Base-by-base conservation (phyloP, 2,888 invertebrate species). In the Syrista parreyssii region DNA sequence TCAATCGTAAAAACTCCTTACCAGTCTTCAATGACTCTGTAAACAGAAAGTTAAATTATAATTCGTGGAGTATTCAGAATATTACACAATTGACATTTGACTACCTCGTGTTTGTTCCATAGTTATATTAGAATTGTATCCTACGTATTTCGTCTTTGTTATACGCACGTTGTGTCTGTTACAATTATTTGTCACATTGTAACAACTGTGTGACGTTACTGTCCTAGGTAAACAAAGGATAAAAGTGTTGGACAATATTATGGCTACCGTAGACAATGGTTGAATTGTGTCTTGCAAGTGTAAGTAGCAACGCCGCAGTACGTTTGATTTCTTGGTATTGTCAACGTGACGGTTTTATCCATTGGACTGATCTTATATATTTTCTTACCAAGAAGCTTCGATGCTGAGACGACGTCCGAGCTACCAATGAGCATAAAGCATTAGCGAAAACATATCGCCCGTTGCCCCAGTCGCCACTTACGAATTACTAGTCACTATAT, bases 331-430 rank as follows among this genome's bases (percentile, higher is more conserved):
- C 68, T 71, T 77, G 32, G 15, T 32, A 69, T 68, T 31, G 31
- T 73, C 40, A 34, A 32, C 55, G 12, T 76, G 68, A 32, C 35
- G 33, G 30, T 12, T 74, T 71, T 34, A 68, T 9, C 15, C 15
- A 30, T 71, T 73, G 55, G 75, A 36, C 69, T 68, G 15, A 68
- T 36, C 74, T 72, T 30, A 73, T 34, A 34, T 40, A 30, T 81
- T 76, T 71, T 76, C 35, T 68, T n/a, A 68, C 31, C 33, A 32
- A 76, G 75, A 77, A 76, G 80, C 79, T 79, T 78, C 79, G 79
- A 32, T 68, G 73, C 77, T 81, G 78, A 77, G 78, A 55, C 80
- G 80, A 77, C 73, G 55, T 55, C 68, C 34, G 40, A 30, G 69
- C 78, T 35, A 15, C 82, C 82, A 82, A 82, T 82, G 68, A 31